Evolutionary conservation across 2,888 invertebrate species (phyloP).

Genomic region (Caenorhabditis imperialis): DNA sequence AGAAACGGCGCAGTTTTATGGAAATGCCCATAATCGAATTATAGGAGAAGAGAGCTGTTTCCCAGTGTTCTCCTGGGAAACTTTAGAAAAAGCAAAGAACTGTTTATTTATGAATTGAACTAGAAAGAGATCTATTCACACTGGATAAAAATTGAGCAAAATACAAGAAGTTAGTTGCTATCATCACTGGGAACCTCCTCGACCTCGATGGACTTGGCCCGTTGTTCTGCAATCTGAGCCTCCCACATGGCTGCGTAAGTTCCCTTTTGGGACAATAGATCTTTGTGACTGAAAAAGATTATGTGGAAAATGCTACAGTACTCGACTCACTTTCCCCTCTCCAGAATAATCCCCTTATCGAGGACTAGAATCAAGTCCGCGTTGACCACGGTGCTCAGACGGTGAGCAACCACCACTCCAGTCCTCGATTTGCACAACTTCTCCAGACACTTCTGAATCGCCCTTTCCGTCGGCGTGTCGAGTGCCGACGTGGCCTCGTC

Average conservation of each 20-base stretch:
- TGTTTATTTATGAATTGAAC: too few species aligned
- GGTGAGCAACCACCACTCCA: conserved; percentile 90
- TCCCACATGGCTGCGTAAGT: conserved; percentile 92
- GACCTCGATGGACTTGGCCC: conserved; percentile 49
- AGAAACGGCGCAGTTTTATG: too few species aligned
- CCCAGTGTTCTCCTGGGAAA: too few species aligned
- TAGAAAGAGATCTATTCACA: conserved; percentile 16
- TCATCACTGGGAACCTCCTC: conserved; percentile 18
- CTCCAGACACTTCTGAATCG: conserved; percentile 83
- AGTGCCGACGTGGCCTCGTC: conserved; percentile 91
- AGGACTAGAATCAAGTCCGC: conserved; percentile 94
- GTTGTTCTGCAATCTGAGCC: conserved; percentile 66
- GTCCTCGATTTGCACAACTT: conserved; percentile 89
- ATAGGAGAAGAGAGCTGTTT: too few species aligned
- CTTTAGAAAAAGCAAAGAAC: too few species aligned
- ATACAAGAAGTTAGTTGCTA: conserved; percentile 6
- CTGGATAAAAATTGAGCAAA: neutral
- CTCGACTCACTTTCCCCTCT: conserved; percentile 86
- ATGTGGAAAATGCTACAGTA: neutral
- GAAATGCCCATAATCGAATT: too few species aligned
- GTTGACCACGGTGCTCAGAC: conserved; percentile 90
- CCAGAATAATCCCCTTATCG: conserved; percentile 91
- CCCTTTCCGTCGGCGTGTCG: conserved; percentile 94
- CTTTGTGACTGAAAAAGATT: conserved; percentile 83
- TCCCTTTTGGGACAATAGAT: conserved; percentile 84